These are phyloP conservation scores for Phyllotreta cruciferae DNA, from an alignment of 2,888 invertebrate species.

Conservation along the genomic window DNA sequence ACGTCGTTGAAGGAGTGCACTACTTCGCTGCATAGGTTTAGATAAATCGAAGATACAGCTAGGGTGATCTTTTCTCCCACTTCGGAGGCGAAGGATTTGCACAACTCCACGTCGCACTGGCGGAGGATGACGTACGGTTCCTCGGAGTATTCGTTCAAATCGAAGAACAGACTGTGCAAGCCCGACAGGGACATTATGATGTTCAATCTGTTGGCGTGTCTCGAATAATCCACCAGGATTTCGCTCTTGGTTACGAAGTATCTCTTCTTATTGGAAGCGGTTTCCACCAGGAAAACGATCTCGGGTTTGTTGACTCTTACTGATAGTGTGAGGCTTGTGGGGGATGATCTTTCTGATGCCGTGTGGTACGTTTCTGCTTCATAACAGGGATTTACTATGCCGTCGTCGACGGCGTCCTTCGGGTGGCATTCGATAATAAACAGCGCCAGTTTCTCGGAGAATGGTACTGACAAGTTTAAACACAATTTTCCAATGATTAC, in stretches of 20 bases:
- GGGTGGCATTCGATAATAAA: conserved; percentile 58
- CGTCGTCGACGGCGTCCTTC: conserved; percentile 69
- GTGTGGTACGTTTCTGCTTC: conserved; percentile 64
- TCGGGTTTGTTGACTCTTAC: conserved; percentile 80
- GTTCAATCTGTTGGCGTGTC: conserved; percentile 70
- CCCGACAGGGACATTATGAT: conserved; percentile 69
- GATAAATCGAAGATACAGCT: conserved; percentile 71
- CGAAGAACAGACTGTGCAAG: conserved; percentile 63
- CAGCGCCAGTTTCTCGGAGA: conserved; percentile 63
- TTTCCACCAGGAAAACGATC: conserved; percentile 75
- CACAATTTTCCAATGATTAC: conserved; percentile 76
- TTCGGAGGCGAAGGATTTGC: conserved; percentile 68
- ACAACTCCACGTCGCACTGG: conserved; percentile 76
- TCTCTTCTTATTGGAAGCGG: conserved; percentile 64
- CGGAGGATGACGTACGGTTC: conserved; percentile 68
- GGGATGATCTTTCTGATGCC: conserved; percentile 38
- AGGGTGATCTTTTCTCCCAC: conserved; percentile 72
- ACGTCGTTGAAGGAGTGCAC: conserved; percentile 73
- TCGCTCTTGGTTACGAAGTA: conserved; percentile 71
- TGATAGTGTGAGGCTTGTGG: conserved; percentile 69
- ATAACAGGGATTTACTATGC: conserved; percentile 76
- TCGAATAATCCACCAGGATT: conserved; percentile 73
- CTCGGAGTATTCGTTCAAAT: conserved; percentile 52
- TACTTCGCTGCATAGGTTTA: conserved; percentile 76
- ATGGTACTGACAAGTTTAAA: conserved; percentile 76